Evolutionary conservation across 2,888 invertebrate genomes (phyloP).

Genomic region (Drosophila limbata): DNA sequence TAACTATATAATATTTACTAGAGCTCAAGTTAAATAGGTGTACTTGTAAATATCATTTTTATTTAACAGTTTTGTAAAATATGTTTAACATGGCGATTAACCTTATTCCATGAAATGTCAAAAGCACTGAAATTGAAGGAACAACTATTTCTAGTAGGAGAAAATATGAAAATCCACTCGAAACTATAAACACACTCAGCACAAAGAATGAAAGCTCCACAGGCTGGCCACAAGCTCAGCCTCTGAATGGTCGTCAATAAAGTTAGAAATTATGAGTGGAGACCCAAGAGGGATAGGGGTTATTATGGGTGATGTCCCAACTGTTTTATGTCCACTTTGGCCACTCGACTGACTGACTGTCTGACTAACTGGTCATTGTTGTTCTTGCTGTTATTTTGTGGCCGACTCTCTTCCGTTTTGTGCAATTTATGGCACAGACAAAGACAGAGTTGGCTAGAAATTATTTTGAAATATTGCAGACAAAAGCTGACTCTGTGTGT

Average conservation of each 20-base stretch:
- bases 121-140: conserved; percentile 8
- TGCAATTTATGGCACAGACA: conserved; percentile 52
- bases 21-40: neutral
- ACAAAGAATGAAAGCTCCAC: conserved; percentile 29
- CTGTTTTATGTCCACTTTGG: conserved; percentile 54
- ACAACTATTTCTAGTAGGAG: neutral
- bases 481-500: conserved; percentile 47
- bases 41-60: neutral
- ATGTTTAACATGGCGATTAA: conserved; percentile 5
- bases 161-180: neutral
- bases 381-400: conserved; percentile 21
- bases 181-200: conserved; percentile 40
- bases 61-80: neutral
- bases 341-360: conserved; percentile 40
- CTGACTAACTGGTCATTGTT: conserved; percentile 3
- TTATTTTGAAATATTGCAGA: conserved; percentile 75
- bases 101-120: neutral
- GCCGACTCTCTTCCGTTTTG: conserved; percentile 45
- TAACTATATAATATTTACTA: neutral
- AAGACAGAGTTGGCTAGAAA: conserved; percentile 47
- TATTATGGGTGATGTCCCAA: conserved; percentile 57
- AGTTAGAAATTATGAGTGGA: conserved; percentile 54
- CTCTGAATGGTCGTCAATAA: conserved; percentile 63
- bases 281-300: conserved; percentile 44
- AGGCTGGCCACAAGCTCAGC: conserved; percentile 47